Percentiles rank a stretch among this genome's conserved stretches.
phyloP scores from a whole-genome alignment of 2,888 invertebrate genomes.

The Dicyrtomina minuta region DNA sequence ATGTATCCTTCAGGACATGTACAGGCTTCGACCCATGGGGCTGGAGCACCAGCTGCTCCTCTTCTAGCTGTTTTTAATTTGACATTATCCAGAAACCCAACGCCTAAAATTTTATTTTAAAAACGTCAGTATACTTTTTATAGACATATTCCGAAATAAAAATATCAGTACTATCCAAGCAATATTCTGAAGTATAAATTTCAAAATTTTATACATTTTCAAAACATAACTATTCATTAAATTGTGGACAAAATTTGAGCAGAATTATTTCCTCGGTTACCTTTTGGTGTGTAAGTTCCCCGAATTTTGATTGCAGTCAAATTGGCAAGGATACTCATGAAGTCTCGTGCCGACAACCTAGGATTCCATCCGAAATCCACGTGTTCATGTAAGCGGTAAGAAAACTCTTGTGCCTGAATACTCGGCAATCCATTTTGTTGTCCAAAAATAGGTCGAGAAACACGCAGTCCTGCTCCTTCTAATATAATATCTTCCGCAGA shows the following conservation, averaged over 20 bases:
- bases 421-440: slow-evolving; percentile 82
- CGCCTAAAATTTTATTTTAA: too few relatives aligned
- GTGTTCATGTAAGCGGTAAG: slow-evolving; percentile 88
- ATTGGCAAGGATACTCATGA: slow-evolving; percentile 89
- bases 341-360: slow-evolving; percentile 78
- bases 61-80: slow-evolving; percentile 83
- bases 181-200: background rate
- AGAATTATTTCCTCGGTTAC: slow-evolving; percentile 57
- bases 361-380: slow-evolving; percentile 93
- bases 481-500: slow-evolving; percentile 84
- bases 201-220: background rate
- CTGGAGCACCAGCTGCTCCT: slow-evolving; percentile 74
- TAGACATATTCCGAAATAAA: too few relatives aligned
- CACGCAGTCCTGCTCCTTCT: slow-evolving; percentile 78
- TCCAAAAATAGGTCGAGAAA: slow-evolving; percentile 88
- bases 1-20: slow-evolving; percentile 72
- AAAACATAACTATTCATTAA: too few relatives aligned
- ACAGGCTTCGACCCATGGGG: slow-evolving; percentile 93
- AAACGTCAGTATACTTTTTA: too few relatives aligned
- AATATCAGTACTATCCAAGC: too few relatives aligned
- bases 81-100: slow-evolving; percentile 87
- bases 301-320: slow-evolving; percentile 91
- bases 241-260: too few relatives aligned
- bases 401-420: slow-evolving; percentile 72
- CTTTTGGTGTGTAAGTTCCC: slow-evolving; percentile 82